Percentiles rank a stretch among this genome's conserved stretches.
Conservation (phyloP, 2,113 vertebrate species). For the Psilopogon haemacephalus region DNA sequence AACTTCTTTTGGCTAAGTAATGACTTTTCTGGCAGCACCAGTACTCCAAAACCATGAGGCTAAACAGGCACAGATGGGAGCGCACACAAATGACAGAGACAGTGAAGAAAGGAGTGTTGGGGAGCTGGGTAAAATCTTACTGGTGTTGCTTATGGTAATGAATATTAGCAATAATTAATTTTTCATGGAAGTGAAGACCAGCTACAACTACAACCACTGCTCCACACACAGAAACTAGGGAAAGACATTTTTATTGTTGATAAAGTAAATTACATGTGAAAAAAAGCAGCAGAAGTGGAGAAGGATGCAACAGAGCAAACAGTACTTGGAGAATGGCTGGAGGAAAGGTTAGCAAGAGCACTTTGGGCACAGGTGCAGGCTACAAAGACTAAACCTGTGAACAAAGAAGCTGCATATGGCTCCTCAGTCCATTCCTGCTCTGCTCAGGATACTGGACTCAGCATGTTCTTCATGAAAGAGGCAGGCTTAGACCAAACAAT, state of each 20-base stretch:
- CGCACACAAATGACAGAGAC: neutral
- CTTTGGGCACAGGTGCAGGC: neutral
- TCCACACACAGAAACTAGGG: neutral
- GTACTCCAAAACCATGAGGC: neutral
- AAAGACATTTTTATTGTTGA: neutral
- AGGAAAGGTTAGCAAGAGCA: neutral
- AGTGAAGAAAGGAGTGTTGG: neutral
- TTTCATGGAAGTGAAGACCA: neutral
- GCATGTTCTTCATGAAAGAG: fast-evolving
- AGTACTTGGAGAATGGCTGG: fast-evolving
- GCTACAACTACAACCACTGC: neutral
- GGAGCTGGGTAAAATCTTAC: neutral
- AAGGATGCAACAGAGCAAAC: neutral
- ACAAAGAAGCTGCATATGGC: neutral
- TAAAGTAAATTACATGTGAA: neutral
- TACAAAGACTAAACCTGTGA: neutral
- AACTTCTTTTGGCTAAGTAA: neutral
- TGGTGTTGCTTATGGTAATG: neutral
- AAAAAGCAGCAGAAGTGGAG: neutral
- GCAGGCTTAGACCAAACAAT: neutral
- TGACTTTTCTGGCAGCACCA: neutral
- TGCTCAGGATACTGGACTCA: neutral
- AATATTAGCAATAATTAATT: neutral
- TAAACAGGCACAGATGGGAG: neutral
- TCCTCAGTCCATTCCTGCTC: neutral